Evolutionary conservation across 2,888 invertebrate genomes (phyloP).

Genomic region (Mesorhabditis sp.): DNA sequence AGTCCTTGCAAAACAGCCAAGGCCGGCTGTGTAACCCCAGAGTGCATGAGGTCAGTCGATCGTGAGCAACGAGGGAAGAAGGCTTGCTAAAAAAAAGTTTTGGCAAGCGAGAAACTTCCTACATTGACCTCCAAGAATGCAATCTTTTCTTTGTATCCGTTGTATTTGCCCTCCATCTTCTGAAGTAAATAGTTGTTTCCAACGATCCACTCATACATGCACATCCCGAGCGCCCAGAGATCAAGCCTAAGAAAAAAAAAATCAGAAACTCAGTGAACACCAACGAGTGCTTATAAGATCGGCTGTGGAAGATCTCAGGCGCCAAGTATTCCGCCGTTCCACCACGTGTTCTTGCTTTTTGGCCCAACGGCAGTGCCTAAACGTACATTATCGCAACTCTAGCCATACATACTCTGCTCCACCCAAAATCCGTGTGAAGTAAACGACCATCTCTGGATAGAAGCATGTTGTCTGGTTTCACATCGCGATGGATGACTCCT

Average conservation of each 20-base stretch:
- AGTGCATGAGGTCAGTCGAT: neutral
- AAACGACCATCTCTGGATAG: constrained; percentile 17
- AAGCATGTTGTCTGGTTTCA: constrained; percentile 57
- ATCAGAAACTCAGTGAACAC: neutral
- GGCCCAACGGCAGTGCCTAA: neutral
- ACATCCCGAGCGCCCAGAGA: constrained; percentile 5
- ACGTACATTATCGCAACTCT: neutral
- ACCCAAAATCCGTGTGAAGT: neutral
- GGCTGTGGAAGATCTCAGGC: neutral
- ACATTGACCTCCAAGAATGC: neutral
- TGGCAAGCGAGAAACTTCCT: too few species aligned
- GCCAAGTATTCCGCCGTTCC: constrained; percentile 2
- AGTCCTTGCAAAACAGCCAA: neutral
- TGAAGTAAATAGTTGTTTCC: neutral
- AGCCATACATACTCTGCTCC: neutral
- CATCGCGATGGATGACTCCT: constrained; percentile 56
- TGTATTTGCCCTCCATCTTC: neutral
- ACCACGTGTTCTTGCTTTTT: neutral
- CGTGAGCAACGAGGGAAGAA: neutral
- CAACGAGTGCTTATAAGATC: neutral
- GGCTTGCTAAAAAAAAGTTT: neutral
- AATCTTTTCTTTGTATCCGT: constrained; percentile 3
- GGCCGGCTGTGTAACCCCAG: neutral
- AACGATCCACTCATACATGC: constrained; percentile 6
- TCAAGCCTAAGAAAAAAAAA: neutral